phyloP scores from a whole-genome alignment of 1,140 invertebrate species.

The Dinothrombium tinctorium region DNA sequence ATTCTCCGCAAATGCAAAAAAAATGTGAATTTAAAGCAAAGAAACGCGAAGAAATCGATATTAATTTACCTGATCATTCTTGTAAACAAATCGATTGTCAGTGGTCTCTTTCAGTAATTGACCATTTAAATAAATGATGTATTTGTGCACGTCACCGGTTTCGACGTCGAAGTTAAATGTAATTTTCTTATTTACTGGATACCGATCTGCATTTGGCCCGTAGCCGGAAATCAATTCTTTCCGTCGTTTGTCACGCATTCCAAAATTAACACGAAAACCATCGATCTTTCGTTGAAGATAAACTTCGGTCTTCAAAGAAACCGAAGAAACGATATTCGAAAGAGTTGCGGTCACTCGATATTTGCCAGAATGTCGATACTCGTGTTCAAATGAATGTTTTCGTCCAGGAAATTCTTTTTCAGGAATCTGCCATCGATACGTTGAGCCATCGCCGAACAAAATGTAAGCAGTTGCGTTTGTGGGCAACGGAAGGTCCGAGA shows the following conservation, averaged over 20 bases:
- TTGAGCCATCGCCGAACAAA: conserved; percentile 15
- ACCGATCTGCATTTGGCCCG: neutral
- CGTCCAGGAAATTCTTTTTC: conserved; percentile 12
- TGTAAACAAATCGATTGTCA: conserved; percentile 9
- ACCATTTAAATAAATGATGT: conserved; percentile 15
- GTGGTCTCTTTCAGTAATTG: conserved; percentile 13
- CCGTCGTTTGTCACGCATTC: neutral
- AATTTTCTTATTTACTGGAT: conserved; percentile 1
- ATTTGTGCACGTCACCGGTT: conserved; percentile 15
- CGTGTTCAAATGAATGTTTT: conserved; percentile 13
- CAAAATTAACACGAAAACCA: conserved; percentile 3
- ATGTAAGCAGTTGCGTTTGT: conserved; percentile 16
- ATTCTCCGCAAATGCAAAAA: too few species aligned
- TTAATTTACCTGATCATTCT: conserved; percentile 11
- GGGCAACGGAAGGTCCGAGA: conserved; percentile 12
- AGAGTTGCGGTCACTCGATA: conserved; percentile 15
- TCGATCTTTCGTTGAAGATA: conserved; percentile 1
- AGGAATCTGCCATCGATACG: conserved; percentile 14
- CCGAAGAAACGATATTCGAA: conserved; percentile 14
- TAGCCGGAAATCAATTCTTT: neutral
- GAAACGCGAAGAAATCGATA: neutral
- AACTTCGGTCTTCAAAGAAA: conserved; percentile 13
- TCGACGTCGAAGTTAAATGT: conserved; percentile 4
- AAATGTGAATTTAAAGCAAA: neutral
- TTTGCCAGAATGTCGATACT: conserved; percentile 15